Percentiles rank a stretch among this genome's conserved stretches.
Evolutionary conservation across 1,140 invertebrate genomes (phyloP).

Genomic region (Drosophila athabasca): DNA sequence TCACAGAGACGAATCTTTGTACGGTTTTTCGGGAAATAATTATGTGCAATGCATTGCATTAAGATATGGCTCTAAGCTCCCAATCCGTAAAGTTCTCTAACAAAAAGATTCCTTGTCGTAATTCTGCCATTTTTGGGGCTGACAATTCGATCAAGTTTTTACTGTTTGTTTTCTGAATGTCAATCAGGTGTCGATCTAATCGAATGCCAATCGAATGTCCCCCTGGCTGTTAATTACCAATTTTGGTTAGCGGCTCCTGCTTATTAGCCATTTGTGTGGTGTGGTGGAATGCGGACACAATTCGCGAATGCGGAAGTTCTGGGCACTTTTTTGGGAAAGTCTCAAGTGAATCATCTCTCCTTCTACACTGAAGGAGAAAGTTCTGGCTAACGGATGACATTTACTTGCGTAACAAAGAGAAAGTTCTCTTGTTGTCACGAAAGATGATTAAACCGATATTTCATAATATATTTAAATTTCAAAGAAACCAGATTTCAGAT

Average conservation of each 20-base stretch:
- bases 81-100: conserved; percentile 3
- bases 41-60: neutral
- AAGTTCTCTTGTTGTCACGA: conserved; percentile 43
- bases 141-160: conserved; percentile 32
- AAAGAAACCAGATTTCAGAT: neutral
- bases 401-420: conserved; percentile 37
- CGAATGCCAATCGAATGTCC: conserved; percentile 29
- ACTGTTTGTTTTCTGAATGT: conserved; percentile 44
- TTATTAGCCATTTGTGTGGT: conserved; percentile 65
- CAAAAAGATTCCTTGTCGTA: neutral
- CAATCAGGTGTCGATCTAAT: conserved; percentile 59
- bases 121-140: conserved; percentile 53
- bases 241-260: conserved; percentile 54
- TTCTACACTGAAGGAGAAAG: conserved; percentile 35
- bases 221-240: conserved; percentile 63
- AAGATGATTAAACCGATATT: conserved; percentile 3
- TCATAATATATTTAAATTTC: neutral
- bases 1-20: conserved; percentile 7
- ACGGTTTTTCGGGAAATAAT: conserved; percentile 45
- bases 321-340: conserved; percentile 22
- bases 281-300: no score
- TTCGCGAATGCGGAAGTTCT: conserved; percentile 50
- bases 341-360: conserved; percentile 24
- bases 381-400: conserved; percentile 35
- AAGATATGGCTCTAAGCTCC: neutral